Evolutionary conservation across 2,888 invertebrate genomes (phyloP).

Genomic region (Dorcus hopei): DNA sequence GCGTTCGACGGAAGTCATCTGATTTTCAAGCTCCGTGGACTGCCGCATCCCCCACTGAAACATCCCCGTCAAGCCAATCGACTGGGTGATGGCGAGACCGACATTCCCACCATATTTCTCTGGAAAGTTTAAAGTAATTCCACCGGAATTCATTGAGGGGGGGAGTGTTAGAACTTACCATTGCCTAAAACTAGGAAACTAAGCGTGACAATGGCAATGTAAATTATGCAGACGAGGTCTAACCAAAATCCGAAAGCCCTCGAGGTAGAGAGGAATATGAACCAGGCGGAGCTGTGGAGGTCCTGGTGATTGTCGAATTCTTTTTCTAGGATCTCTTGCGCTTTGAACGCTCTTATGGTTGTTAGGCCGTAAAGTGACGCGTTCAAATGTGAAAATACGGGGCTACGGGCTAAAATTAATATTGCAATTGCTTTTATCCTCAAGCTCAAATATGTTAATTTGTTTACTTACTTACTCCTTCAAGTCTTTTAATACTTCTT

Average conservation of each 20-base stretch:
- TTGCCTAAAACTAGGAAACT: slow-evolving; percentile 73
- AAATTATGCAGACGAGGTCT: slow-evolving; percentile 83
- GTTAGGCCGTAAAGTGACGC: slow-evolving; percentile 86
- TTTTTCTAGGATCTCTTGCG: slow-evolving; percentile 70
- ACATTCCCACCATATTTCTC: slow-evolving; percentile 44
- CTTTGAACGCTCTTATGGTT: slow-evolving; percentile 86
- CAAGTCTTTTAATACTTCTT: slow-evolving; percentile 75
- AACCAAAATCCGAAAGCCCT: slow-evolving; percentile 93
- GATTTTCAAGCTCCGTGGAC: slow-evolving; percentile 56
- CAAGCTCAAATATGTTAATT: background rate
- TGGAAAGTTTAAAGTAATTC: slow-evolving; percentile 23
- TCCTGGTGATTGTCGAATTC: slow-evolving; percentile 84
- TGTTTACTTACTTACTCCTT: slow-evolving; percentile 71
- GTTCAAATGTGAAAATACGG: slow-evolving; percentile 91
- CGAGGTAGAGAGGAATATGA: slow-evolving; percentile 81
- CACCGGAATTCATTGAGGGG: background rate
- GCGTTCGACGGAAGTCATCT: slow-evolving; percentile 89
- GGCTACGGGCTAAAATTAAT: slow-evolving; percentile 59
- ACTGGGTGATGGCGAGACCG: slow-evolving; percentile 46
- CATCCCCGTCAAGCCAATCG: slow-evolving; percentile 51
- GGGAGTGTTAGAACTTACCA: slow-evolving; percentile 41
- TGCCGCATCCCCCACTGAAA: slow-evolving; percentile 81
- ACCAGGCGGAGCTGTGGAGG: slow-evolving; percentile 89
- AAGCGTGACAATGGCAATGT: slow-evolving; percentile 81
- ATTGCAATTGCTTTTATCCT: background rate